Evolutionary conservation across 1,140 invertebrate genomes (phyloP).

Genomic region (Carposina sasakii): DNA sequence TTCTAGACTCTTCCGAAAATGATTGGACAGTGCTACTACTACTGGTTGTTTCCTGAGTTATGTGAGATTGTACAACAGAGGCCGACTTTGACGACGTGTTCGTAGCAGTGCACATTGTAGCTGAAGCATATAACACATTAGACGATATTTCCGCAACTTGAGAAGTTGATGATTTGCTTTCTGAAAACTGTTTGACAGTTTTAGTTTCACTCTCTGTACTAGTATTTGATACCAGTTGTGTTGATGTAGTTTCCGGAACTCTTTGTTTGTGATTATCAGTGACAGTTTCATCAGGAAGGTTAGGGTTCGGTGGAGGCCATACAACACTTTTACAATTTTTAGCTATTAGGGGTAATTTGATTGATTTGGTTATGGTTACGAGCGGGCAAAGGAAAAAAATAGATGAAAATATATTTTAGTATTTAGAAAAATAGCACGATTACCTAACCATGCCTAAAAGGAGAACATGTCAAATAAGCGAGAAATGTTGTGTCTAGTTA

Average conservation of each 20-base stretch:
- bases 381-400: slow-evolving; percentile 45
- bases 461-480: slow-evolving; percentile 30
- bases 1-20: slow-evolving; percentile 45
- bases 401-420: slow-evolving; percentile 58
- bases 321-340: slow-evolving; percentile 75
- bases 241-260: slow-evolving; percentile 17
- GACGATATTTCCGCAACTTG: slow-evolving; percentile 44
- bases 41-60: slow-evolving; percentile 39
- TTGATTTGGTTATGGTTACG: slow-evolving; percentile 34
- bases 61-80: slow-evolving; percentile 43
- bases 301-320: slow-evolving; percentile 74
- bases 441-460: slow-evolving; percentile 21
- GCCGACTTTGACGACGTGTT: slow-evolving; percentile 39
- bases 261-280: slow-evolving; percentile 7
- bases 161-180: slow-evolving; percentile 29
- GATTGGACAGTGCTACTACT: slow-evolving; percentile 47
- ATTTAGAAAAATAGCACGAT: slow-evolving; percentile 37
- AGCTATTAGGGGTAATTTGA: too few relatives aligned
- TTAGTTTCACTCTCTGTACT: slow-evolving; percentile 13
- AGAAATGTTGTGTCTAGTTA: slow-evolving; percentile 28
- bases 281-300: slow-evolving; percentile 15
- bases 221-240: slow-evolving; percentile 7
- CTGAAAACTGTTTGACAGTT: slow-evolving; percentile 25
- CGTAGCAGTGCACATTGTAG: slow-evolving; percentile 38
- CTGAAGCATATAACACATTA: slow-evolving; percentile 40